Conservation (phyloP, 2,888 invertebrate species). For the Lochmaea capreae region DNA sequence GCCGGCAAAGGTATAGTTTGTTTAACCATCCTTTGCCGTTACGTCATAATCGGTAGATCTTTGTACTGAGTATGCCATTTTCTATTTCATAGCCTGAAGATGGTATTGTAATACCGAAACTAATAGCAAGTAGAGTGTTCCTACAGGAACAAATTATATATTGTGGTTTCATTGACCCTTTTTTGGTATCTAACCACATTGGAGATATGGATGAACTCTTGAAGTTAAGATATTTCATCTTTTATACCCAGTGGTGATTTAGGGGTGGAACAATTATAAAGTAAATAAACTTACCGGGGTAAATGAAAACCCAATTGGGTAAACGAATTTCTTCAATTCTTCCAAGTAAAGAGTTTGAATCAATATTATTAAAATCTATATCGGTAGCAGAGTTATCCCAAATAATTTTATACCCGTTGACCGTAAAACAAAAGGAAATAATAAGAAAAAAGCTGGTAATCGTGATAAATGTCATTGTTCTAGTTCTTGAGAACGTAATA, state of each 20-base stretch:
- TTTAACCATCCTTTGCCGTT: neutral
- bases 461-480: neutral
- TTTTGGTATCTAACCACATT: too few species aligned
- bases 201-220: too few species aligned
- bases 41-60: too few species aligned
- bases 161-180: too few species aligned
- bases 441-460: neutral
- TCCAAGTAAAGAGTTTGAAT: conserved; percentile 31
- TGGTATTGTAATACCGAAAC: too few species aligned
- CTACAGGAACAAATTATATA: too few species aligned
- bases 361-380: conserved; percentile 47
- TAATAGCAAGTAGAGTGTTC: too few species aligned
- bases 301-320: conserved; percentile 55
- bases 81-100: too few species aligned
- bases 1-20: neutral
- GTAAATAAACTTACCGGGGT: conserved; percentile 46
- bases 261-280: neutral
- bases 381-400: conserved; percentile 53
- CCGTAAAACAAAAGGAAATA: neutral
- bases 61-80: too few species aligned
- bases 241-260: too few species aligned
- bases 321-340: conserved; percentile 46
- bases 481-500: neutral
- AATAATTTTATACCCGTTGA: conserved; percentile 43
- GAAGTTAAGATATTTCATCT: too few species aligned